phyloP scores from a whole-genome alignment of 2,113 vertebrate species.

The Etia nguti region DNA sequence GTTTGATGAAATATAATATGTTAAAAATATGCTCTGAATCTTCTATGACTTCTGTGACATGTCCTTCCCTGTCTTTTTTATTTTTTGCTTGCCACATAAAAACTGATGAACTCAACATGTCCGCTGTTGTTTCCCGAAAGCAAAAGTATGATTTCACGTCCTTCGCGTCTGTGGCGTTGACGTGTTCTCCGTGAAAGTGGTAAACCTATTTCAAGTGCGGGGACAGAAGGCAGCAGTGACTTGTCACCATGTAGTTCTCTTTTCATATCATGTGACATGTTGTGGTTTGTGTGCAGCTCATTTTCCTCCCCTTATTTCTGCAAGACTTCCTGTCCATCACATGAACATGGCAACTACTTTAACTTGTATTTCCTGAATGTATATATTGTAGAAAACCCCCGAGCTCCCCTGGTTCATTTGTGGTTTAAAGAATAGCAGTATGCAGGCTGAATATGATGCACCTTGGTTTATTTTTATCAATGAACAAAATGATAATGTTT shows the following conservation, averaged over 20 bases:
- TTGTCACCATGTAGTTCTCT: constrained; percentile 50
- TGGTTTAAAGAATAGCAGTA: neutral
- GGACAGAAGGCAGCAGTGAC: constrained; percentile 32
- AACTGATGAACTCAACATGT: neutral
- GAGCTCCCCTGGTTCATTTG: neutral
- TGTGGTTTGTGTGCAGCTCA: constrained; percentile 61
- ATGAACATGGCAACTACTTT: constrained; percentile 33
- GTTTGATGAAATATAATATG: neutral
- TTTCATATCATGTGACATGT: constrained; percentile 69
- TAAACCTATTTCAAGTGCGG: constrained; percentile 1
- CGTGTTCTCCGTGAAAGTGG: constrained; percentile 2
- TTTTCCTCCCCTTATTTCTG: constrained; percentile 58
- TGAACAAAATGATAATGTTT: neutral
- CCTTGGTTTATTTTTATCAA: neutral
- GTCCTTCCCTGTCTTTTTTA: neutral
- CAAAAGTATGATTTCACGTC: neutral
- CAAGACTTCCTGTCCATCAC: constrained; percentile 67
- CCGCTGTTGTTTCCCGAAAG: neutral
- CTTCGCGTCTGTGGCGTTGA: neutral
- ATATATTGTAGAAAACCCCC: neutral
- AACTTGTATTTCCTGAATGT: constrained; percentile 41
- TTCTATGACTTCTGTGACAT: too few species aligned
- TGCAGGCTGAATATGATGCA: neutral
- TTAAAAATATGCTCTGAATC: neutral
- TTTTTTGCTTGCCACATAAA: neutral